Base-by-base conservation (phyloP, 2,113 vertebrate genomes). In the Datnioides undecimradiatus region DNA sequence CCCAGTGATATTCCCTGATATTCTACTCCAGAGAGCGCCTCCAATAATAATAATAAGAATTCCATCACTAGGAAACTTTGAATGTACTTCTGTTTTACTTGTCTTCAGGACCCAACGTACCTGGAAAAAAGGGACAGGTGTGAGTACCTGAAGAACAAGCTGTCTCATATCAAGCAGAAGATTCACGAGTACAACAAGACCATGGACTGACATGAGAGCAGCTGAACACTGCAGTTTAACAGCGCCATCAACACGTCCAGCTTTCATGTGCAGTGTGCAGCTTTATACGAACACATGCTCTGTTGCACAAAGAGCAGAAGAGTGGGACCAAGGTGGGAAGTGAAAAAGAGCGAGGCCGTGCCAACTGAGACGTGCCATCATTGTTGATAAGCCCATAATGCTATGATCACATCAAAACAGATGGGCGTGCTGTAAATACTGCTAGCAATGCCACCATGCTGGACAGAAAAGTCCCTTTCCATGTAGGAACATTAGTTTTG, bases 121-220 rank as follows among this genome's bases (percentile, higher is more conserved):
- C 52, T 96, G 90, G 98, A 99, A 87, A 99, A 99, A 83, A 96
- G 95, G 67, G 97, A 99, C 8, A 93, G 98, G 29, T 99, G 98
- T 91, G 98, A 99, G 86, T 99, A 99, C 80, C 92, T 99, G 5
- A 99, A 99, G 92, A 99, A 91, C 88, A 99, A 99, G 84, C 96
- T 99, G 43, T 96, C 98, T 33, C 97, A 99, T 86, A 98, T 99
- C 92, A 99, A 99, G 83, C 96, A 96, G 89, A 96, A 95, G 91
- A 99, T 99, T 91, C 96, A 97, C 73, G 97, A 99, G 89, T 99
- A 98, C 78, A 96, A 97, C 91, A 96, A 96, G 91, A 85, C 95
- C 57, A 94, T 94, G 91, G 96, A 93, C 25, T 96, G 95, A 96
- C 95, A 95, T 21, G 60, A 91, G 66, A 93, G 82, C 86, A 73